phyloP scores from a whole-genome alignment of 2,797 vertebrate genomes.

The Gallinago solitaria region DNA sequence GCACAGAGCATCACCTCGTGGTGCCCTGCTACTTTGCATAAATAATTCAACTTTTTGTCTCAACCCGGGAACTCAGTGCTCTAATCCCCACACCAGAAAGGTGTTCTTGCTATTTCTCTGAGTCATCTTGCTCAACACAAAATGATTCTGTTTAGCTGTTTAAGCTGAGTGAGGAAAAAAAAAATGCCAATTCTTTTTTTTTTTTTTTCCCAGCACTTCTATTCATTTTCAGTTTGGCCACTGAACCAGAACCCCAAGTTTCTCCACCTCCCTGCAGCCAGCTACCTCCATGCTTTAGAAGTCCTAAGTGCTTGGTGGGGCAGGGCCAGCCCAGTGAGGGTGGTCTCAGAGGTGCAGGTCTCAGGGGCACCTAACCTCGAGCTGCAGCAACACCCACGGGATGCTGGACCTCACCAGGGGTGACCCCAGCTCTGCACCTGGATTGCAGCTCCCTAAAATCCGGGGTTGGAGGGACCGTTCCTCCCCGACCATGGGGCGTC shows the following conservation, averaged over 20 bases:
- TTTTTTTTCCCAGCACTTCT: background rate
- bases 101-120: background rate
- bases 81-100: background rate
- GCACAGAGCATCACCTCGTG: rapidly evolving
- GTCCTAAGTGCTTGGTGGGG: background rate
- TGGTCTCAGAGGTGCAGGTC: too few relatives aligned
- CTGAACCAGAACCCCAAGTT: background rate
- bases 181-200: background rate
- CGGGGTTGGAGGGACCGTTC: rapidly evolving
- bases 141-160: background rate
- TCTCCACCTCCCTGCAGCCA: background rate
- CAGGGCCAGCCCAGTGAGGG: background rate
- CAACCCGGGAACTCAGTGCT: background rate
- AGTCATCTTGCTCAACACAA: background rate
- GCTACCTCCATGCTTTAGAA: background rate
- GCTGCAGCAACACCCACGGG: background rate
- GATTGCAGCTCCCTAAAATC: background rate
- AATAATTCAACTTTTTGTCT: background rate
- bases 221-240: background rate
- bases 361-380: background rate
- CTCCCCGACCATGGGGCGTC: background rate
- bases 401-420: background rate
- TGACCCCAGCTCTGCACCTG: too few relatives aligned
- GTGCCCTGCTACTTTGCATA: background rate
- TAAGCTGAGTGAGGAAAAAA: background rate